Conservation (phyloP, 2,113 vertebrate species). For the Sebastes schlegelii region DNA sequence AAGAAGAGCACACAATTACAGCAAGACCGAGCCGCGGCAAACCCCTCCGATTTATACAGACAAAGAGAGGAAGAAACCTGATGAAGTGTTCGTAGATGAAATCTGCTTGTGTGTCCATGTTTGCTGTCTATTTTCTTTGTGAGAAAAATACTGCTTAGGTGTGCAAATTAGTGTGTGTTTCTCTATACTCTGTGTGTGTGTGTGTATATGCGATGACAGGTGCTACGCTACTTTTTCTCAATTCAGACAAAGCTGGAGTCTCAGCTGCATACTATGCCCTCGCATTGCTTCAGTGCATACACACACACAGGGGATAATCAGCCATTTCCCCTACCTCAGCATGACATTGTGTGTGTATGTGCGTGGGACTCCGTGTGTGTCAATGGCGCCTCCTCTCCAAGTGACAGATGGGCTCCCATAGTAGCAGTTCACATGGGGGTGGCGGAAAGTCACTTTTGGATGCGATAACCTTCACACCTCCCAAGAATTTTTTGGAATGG, state of each 20-base stretch:
- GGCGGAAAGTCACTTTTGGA: constrained; percentile 75
- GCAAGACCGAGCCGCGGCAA: background rate
- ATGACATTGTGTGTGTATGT: constrained; percentile 46
- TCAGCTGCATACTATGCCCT: constrained; percentile 52
- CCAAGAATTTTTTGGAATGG: constrained; percentile 45
- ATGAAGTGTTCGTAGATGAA: background rate
- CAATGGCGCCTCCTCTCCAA: constrained; percentile 50
- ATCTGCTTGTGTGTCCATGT: constrained; percentile 17
- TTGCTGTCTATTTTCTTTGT: constrained; percentile 21
- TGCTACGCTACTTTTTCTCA: constrained; percentile 37
- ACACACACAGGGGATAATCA: constrained; percentile 64
- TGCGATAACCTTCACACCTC: constrained; percentile 70
- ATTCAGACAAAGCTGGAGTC: constrained; percentile 47
- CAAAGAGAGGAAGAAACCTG: constrained; percentile 9
- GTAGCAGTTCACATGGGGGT: constrained; percentile 60
- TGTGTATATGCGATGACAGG: constrained; percentile 17
- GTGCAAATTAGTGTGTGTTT: constrained; percentile 12
- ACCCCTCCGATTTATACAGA: constrained; percentile 3
- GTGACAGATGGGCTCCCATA: constrained; percentile 78
- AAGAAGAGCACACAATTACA: constrained; percentile 13
- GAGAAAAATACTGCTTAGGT: constrained; percentile 7
- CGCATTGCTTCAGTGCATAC: constrained; percentile 61
- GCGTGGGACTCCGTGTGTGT: constrained; percentile 44
- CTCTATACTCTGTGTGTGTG: background rate
- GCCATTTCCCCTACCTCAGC: constrained; percentile 72